Conservation (phyloP, 1,140 invertebrate genomes). For the Drosophila rufa region DNA sequence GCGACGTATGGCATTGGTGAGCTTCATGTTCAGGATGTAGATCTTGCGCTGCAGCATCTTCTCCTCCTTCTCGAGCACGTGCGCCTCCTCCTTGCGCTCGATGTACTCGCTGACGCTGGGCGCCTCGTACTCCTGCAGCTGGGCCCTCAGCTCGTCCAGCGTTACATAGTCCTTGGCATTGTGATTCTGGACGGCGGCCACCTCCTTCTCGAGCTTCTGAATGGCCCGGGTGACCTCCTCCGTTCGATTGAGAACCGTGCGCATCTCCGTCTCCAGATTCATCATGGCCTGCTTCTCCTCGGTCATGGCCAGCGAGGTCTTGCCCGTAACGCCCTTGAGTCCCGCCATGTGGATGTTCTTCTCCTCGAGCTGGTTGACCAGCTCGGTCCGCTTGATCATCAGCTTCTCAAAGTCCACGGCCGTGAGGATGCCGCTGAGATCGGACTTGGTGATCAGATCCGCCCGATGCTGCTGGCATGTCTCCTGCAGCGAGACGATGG, state of each 20-base stretch:
- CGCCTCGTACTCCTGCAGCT: slow-evolving; percentile 71
- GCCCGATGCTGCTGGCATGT: slow-evolving; percentile 74
- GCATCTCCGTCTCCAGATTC: slow-evolving; percentile 74
- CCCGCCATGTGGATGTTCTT: slow-evolving; percentile 82
- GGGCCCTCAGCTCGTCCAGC: slow-evolving; percentile 47
- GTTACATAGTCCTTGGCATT: slow-evolving; percentile 60
- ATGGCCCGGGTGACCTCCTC: slow-evolving; percentile 69
- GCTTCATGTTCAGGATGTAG: slow-evolving; percentile 78
- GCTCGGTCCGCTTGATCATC: slow-evolving; percentile 84
- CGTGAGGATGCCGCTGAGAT: slow-evolving; percentile 85
- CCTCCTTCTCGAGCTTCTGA: slow-evolving; percentile 71
- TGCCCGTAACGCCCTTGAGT: slow-evolving; percentile 84
- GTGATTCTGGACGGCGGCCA: slow-evolving; percentile 53
- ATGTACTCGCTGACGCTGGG: slow-evolving; percentile 77
- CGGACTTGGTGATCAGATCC: slow-evolving; percentile 74
- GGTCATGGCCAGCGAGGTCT: slow-evolving; percentile 74
- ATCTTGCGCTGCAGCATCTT: slow-evolving; percentile 79
- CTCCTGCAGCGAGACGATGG: slow-evolving; percentile 74
- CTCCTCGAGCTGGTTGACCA: slow-evolving; percentile 80
- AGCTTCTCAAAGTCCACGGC: slow-evolving; percentile 86
- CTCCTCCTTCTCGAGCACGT: slow-evolving; percentile 74
- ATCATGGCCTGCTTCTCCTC: slow-evolving; percentile 80
- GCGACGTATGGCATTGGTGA: slow-evolving; percentile 68
- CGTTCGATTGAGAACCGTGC: slow-evolving; percentile 54
- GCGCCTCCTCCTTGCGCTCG: slow-evolving; percentile 73